Base-by-base conservation (phyloP, 2,888 invertebrate genomes). In the Salticus scenicus region DNA sequence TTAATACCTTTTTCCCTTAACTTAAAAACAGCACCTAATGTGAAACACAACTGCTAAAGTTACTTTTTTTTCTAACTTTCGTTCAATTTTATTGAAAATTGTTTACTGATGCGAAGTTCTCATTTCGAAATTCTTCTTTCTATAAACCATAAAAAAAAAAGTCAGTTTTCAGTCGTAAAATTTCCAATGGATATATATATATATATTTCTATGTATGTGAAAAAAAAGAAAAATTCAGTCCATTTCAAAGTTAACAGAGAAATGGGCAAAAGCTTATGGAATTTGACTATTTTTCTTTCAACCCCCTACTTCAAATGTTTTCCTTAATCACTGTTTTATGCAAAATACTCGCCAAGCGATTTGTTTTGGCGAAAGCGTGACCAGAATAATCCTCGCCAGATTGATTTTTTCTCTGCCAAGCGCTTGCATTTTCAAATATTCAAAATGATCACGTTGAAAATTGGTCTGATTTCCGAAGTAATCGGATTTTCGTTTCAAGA, bases 281-380 rank as follows among this genome's bases (percentile, higher is more conserved):
- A 81, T 81, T 81, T 75, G 80, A 63, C 74, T 75, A 81, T 75
- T 81, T 81, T 81, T 81, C 81, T 75, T 63, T 41, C 47, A 17
- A 27, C 71, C n/a, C 37, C 71, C 42, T 37, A 33, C 42, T 10
- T 37, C 79, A 30, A 20, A 41, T 28, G 69, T 41, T 70, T 70
- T 37, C 67, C 83, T 72, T 84, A 78, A 84, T 78, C 83, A 84
- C 83, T 84, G 83, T 73, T 84, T 77, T 77, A 78, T 84, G 83
- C 73, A 83, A 83, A 83, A 77, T 77, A 77, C 63, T 76, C 69
- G 77, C 83, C 77, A 77, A 84, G 73, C 71, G 83, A 84, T 84
- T 84, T 84, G 77, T 67, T 84, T 75, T 73, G 72, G 67, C 51
- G 73, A 72, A 73, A 72, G 77, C 83, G 77, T 84, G 83, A 84